phyloP scores from a whole-genome alignment of 2,797 vertebrate species.

The Gymnodraco acuticeps region DNA sequence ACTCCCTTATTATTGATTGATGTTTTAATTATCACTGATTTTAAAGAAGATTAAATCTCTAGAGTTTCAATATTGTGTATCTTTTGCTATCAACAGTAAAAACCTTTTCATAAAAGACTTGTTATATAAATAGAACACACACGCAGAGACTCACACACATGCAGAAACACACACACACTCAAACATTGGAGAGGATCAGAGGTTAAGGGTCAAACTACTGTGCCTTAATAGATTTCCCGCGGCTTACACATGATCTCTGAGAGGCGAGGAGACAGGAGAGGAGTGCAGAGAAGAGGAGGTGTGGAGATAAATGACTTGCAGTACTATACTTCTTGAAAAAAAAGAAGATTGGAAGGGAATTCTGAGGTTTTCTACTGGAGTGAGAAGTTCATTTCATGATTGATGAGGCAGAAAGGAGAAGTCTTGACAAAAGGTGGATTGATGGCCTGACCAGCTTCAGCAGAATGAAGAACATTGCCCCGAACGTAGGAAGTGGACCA shows the following conservation, averaged over 20 bases:
- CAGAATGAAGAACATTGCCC: slow-evolving; percentile 45
- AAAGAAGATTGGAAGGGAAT: slow-evolving; percentile 26
- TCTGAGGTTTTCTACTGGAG: slow-evolving; percentile 42
- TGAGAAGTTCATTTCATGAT: slow-evolving; percentile 68
- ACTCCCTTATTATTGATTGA: too few relatives aligned
- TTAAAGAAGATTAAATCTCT: background rate
- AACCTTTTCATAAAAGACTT: too few relatives aligned
- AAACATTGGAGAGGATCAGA: background rate
- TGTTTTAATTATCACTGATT: too few relatives aligned
- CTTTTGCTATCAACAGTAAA: too few relatives aligned
- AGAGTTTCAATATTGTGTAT: too few relatives aligned
- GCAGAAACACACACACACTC: background rate
- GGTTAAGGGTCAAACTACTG: slow-evolving; percentile 17
- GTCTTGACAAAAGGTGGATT: slow-evolving; percentile 49
- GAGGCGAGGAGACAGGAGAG: background rate
- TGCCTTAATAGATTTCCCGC: background rate
- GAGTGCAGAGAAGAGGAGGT: background rate
- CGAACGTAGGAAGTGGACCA: slow-evolving; percentile 53
- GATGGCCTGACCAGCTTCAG: slow-evolving; percentile 41
- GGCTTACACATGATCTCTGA: slow-evolving; percentile 12
- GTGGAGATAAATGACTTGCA: background rate
- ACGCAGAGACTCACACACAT: background rate
- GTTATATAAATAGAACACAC: too few relatives aligned
- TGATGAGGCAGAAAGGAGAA: slow-evolving; percentile 51
- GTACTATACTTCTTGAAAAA: background rate